Evolutionary conservation across 2,888 invertebrate genomes (phyloP).

Genomic region (Podotricha telesiphe): DNA sequence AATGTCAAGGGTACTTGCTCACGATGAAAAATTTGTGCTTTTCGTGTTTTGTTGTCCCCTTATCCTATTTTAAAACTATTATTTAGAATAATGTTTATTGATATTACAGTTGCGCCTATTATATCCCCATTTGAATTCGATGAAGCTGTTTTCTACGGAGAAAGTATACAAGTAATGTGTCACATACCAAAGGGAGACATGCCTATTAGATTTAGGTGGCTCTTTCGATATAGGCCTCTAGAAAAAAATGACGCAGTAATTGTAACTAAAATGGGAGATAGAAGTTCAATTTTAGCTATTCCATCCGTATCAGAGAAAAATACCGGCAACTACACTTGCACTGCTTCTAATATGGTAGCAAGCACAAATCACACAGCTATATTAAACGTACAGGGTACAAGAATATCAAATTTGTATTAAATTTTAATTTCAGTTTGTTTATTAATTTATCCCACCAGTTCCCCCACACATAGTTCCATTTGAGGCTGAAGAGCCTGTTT

Average conservation of each 20-base stretch:
- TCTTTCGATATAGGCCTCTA: slow-evolving; percentile 84
- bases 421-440: slow-evolving; percentile 54
- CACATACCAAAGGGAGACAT: slow-evolving; percentile 87
- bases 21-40: slow-evolving; percentile 64
- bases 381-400: slow-evolving; percentile 87
- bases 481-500: slow-evolving; percentile 84
- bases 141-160: slow-evolving; percentile 82
- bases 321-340: slow-evolving; percentile 90
- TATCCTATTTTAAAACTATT: slow-evolving; percentile 39
- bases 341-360: slow-evolving; percentile 87
- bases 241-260: slow-evolving; percentile 70
- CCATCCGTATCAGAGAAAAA: slow-evolving; percentile 87
- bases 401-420: slow-evolving; percentile 56
- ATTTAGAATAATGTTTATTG: slow-evolving; percentile 49
- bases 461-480: slow-evolving; percentile 86
- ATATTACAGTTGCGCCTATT: slow-evolving; percentile 83
- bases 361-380: slow-evolving; percentile 85
- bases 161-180: slow-evolving; percentile 84
- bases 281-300: slow-evolving; percentile 86
- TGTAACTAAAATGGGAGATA: slow-evolving; percentile 83
- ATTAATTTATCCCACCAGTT: slow-evolving; percentile 48
- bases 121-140: slow-evolving; percentile 85
- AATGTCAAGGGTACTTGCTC: slow-evolving; percentile 85
- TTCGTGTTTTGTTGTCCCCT: slow-evolving; percentile 58
- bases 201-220: slow-evolving; percentile 88